Conservation (phyloP, 2,888 invertebrate species). For the Marasmarcha lunaedactyla region DNA sequence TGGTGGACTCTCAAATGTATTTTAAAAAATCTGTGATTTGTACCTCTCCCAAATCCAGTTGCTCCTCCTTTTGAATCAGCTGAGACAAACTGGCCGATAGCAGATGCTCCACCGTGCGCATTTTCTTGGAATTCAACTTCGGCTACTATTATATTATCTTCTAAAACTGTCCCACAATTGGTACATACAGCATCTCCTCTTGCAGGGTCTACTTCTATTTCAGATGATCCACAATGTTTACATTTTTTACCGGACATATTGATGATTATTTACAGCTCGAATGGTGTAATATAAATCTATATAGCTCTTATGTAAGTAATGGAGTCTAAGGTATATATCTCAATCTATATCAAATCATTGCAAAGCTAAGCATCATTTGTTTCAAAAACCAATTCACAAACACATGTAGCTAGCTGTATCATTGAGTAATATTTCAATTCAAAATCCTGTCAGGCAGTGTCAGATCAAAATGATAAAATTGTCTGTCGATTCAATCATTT, state of each 20-base stretch:
- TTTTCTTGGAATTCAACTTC: constrained; percentile 97
- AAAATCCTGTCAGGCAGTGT: too few relatives aligned
- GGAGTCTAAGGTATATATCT: too few relatives aligned
- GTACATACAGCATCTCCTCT: constrained; percentile 97
- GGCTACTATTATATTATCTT: constrained; percentile 95
- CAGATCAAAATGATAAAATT: too few relatives aligned
- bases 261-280: constrained; percentile 11
- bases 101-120: constrained; percentile 86
- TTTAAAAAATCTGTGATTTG: neutral
- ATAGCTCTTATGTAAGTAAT: too few relatives aligned
- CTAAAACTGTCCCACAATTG: constrained; percentile 94
- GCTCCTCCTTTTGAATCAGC: constrained; percentile 89
- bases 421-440: too few relatives aligned
- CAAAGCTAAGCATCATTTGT: too few relatives aligned
- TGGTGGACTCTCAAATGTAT: too few relatives aligned
- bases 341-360: too few relatives aligned
- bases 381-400: constrained; percentile 11
- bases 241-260: constrained; percentile 80
- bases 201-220: constrained; percentile 94
- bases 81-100: constrained; percentile 94
- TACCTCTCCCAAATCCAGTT: constrained; percentile 82
- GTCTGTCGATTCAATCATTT: too few relatives aligned
- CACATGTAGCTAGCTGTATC: too few relatives aligned
- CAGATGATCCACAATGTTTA: constrained; percentile 88
- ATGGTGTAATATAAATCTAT: too few relatives aligned